Evolutionary conservation across 2,113 vertebrate species (phyloP).

Genomic region (Morone saxatilis): DNA sequence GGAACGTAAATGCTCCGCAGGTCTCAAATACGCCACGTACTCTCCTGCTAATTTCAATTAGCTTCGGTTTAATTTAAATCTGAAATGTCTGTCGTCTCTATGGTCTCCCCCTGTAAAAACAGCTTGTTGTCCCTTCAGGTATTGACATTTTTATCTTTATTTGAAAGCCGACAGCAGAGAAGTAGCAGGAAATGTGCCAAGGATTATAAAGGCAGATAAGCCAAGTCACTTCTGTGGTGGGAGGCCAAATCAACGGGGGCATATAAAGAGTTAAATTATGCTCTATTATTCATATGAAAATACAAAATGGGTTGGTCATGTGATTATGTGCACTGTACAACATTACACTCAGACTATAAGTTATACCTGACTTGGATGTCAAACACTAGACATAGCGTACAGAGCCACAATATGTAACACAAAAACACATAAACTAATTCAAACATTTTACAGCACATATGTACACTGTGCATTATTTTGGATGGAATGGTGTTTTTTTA

Average conservation of each 20-base stretch:
- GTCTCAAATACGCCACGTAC: neutral
- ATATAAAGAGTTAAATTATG: neutral
- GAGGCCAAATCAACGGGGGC: neutral
- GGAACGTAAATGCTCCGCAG: neutral
- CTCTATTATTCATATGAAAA: neutral
- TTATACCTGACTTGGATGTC: neutral
- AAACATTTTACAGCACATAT: neutral
- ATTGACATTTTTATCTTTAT: too few species aligned
- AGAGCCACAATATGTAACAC: neutral
- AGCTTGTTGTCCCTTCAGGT: too few species aligned
- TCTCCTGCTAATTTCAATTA: neutral
- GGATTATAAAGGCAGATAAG: neutral
- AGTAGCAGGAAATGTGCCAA: too few species aligned
- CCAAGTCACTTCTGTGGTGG: neutral
- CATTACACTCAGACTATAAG: neutral
- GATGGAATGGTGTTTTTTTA: neutral
- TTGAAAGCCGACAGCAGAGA: too few species aligned
- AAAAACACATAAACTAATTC: too few species aligned
- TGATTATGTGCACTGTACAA: neutral
- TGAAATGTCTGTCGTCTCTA: neutral
- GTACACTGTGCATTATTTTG: neutral
- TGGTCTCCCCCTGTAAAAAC: neutral
- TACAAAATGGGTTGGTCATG: neutral
- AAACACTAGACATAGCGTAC: neutral
- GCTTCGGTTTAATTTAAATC: neutral